Percentiles rank a stretch among this genome's conserved stretches.
Evolutionary conservation across 2,888 invertebrate genomes (phyloP).

Genomic region (Netelia melanura): DNA sequence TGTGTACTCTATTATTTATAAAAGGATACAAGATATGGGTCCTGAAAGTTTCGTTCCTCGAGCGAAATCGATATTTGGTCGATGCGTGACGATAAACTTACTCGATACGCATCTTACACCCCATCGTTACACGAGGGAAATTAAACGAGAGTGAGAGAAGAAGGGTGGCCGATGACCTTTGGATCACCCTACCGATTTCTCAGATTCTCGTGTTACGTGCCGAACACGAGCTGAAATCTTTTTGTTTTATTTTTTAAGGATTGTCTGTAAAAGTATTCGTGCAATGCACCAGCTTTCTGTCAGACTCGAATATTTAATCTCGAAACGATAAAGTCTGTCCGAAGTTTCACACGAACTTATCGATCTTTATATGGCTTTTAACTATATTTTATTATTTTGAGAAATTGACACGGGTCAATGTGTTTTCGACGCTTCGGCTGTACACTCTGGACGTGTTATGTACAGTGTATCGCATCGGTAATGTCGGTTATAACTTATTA

Average conservation of each 20-base stretch:
- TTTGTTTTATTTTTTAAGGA: background rate
- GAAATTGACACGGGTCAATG: slow-evolving; percentile 52
- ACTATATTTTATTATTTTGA: slow-evolving; percentile 6
- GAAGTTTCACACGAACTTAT: slow-evolving; percentile 52
- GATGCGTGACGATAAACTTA: slow-evolving; percentile 52
- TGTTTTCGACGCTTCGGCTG: slow-evolving; percentile 5
- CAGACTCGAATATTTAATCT: background rate
- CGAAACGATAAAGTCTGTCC: slow-evolving; percentile 37
- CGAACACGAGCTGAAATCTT: slow-evolving; percentile 23
- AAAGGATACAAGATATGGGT: slow-evolving; percentile 34
- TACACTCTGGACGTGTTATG: background rate
- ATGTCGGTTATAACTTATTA: slow-evolving; percentile 37
- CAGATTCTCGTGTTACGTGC: slow-evolving; percentile 1
- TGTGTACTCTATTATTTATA: background rate
- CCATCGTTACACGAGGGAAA: slow-evolving; percentile 13
- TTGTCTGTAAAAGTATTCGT: no score
- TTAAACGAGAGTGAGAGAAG: slow-evolving; percentile 11
- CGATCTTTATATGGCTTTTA: slow-evolving; percentile 7
- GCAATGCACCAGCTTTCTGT: background rate
- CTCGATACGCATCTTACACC: slow-evolving; percentile 30
- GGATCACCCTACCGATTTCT: background rate
- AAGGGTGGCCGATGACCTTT: slow-evolving; percentile 37
- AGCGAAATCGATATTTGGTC: slow-evolving; percentile 54
- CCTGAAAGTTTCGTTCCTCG: slow-evolving; percentile 42
- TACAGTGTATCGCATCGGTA: slow-evolving; percentile 16